Evolutionary conservation across 2,113 vertebrate species (phyloP), one percentile per base, ranked within the genome.

Genomic region (Hucho hucho): DNA sequence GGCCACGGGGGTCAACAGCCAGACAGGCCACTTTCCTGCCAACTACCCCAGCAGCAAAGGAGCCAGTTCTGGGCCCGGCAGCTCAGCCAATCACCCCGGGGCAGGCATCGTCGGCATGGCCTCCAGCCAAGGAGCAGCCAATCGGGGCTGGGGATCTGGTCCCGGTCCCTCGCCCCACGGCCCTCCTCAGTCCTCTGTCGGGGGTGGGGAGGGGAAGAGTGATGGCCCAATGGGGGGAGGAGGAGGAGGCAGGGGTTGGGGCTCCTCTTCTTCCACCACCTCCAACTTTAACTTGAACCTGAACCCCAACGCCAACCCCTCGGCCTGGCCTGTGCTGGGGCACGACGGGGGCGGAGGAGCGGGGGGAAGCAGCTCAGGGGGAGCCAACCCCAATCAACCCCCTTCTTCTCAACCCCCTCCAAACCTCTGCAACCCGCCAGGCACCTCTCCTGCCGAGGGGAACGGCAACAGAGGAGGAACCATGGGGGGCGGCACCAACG

Each of bases 271-370:
- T 16, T 53, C 47, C 47, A 53, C 25, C 90, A 96, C 87, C 93
- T 49, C 97, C 91, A 97, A 84, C 93, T 95, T 95, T 91, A 97
- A 96, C 94, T 94, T 99, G 87, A 99, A 97, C 93, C 95, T 99
- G 86, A 98, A 98, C 80, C 97, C 97, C 74, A 99, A 93, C 90
- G 97, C 97, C 92, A 99, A 99, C 93, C 97, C 97, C 77, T 95
- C 97, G 81, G 97, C 97, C 83, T 99, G 97, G 97, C 97, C 97
- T 84, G 95, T 97, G 79, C 94, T 99, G 7, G 96, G 97, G 87
- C 97, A 99, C 58, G 97, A 99, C 82, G 94, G 93, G 87, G 84
- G 93, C 90, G 93, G 91, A 92, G 78, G 92, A 92, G 90, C 94
- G 70, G 92, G 95, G 92, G 95, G 94, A 92, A 95, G 90, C 94